A percentile compares a stretch with the other conserved stretches of the same genome.
Evolutionary conservation across 2,113 vertebrate genomes (phyloP).

Genomic region (Dendrocopos noguchii): DNA sequence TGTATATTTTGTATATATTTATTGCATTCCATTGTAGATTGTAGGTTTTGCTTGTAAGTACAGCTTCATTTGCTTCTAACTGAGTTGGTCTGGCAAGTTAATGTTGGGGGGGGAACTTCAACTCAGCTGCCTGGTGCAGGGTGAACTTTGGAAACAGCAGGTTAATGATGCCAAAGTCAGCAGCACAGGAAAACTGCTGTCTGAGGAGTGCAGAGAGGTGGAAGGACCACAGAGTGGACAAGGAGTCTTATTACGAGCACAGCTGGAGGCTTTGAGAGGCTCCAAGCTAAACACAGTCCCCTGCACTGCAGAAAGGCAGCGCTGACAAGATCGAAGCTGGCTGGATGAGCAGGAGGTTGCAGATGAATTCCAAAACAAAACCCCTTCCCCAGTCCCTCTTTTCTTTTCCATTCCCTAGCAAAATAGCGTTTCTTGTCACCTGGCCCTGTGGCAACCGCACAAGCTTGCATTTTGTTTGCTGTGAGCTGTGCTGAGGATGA

Average conservation of each 20-base stretch:
- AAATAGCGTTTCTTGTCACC: neutral
- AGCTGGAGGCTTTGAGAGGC: neutral
- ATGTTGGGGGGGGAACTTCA: too few relatives aligned
- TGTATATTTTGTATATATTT: too few relatives aligned
- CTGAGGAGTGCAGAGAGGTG: conserved; percentile 34
- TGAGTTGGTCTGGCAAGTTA: too few relatives aligned
- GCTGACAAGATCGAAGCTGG: neutral
- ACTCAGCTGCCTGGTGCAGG: neutral
- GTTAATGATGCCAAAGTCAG: neutral
- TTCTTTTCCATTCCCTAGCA: neutral
- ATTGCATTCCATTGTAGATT: too few relatives aligned
- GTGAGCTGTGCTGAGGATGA: fast-evolving
- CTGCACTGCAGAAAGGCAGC: neutral
- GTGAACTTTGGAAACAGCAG: neutral
- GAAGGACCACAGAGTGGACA: neutral
- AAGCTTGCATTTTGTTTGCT: neutral
- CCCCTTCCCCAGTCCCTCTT: neutral
- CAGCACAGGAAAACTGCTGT: neutral
- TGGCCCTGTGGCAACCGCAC: fast-evolving
- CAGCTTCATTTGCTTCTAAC: too few relatives aligned
- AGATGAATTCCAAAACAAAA: neutral
- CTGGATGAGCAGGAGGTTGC: neutral
- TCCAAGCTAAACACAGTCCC: conserved; percentile 33
- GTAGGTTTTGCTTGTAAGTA: too few relatives aligned
- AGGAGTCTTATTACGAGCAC: conserved; percentile 1